Evolutionary conservation across 2,797 vertebrate genomes (phyloP).

Genomic region (Aythya fuligula): DNA sequence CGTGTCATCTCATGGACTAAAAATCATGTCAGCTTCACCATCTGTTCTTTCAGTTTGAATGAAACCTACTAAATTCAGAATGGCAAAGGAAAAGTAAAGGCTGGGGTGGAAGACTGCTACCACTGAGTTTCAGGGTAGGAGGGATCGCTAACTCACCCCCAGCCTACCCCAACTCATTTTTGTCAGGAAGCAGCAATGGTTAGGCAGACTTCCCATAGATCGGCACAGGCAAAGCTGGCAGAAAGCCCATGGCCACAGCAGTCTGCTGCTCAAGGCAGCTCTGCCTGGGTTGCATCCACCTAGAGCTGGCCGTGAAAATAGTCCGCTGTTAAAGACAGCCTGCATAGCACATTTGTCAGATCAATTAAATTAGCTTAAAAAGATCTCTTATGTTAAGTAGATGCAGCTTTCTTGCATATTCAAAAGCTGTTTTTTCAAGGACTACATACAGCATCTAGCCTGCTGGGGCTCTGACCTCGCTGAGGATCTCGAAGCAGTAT

Average conservation of each 20-base stretch:
- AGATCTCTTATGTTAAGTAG: neutral
- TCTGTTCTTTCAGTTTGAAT: conserved; percentile 36
- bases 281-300: neutral
- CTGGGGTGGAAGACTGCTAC: neutral
- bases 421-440: neutral
- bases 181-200: neutral
- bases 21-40: neutral
- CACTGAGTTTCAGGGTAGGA: neutral
- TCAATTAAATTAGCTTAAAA: neutral
- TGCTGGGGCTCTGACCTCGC: conserved; percentile 7
- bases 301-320: neutral
- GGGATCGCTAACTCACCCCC: neutral
- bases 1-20: neutral
- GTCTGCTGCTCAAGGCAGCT: neutral
- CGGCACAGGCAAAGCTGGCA: neutral
- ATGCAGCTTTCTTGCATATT: neutral
- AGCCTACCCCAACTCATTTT: neutral
- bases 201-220: neutral
- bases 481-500: neutral
- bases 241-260: neutral
- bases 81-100: neutral
- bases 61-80: conserved; percentile 28
- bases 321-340: neutral
- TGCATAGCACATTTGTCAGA: neutral
- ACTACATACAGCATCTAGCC: neutral